Conservation (phyloP, 2,113 vertebrate species). For the Mesembrinibis cayennensis region DNA sequence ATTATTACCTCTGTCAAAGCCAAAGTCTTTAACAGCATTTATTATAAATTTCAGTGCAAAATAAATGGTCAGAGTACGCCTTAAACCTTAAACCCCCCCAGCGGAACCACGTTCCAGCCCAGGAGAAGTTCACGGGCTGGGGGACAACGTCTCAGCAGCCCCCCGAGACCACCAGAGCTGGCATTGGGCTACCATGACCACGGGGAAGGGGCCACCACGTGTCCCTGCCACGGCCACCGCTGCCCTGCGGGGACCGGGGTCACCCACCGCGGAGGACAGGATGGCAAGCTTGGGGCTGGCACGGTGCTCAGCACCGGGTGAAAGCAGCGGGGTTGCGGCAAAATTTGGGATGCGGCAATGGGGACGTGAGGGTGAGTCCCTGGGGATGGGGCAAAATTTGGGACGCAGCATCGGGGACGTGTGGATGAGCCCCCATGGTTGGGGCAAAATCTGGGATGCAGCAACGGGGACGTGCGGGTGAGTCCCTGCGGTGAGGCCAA, state of each 20-base stretch:
- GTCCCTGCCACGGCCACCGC: background rate
- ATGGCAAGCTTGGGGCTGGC: accelerated
- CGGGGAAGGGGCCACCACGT: accelerated
- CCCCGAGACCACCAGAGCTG: accelerated
- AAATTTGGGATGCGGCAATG: background rate
- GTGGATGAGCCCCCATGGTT: accelerated
- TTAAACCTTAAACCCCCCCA: background rate
- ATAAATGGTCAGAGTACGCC: slow-evolving; percentile 53
- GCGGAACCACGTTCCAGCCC: background rate
- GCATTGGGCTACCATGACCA: accelerated
- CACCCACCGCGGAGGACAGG: accelerated
- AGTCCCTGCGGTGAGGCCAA: too few species aligned
- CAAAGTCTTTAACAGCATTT: slow-evolving; percentile 74
- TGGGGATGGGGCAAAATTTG: background rate
- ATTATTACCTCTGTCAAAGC: slow-evolving; percentile 82
- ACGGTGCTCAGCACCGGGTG: accelerated
- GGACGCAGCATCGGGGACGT: background rate
- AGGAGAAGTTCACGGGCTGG: background rate
- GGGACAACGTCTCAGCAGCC: background rate
- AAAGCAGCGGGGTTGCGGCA: accelerated
- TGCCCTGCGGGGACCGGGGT: background rate
- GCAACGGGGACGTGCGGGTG: background rate
- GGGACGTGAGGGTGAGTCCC: accelerated
- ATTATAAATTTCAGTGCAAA: slow-evolving; percentile 72
- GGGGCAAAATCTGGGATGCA: too few species aligned